Evolutionary conservation across 2,113 vertebrate species (phyloP), one percentile per base, ranked within the genome.

Genomic region (Lethenteron reissneri): DNA sequence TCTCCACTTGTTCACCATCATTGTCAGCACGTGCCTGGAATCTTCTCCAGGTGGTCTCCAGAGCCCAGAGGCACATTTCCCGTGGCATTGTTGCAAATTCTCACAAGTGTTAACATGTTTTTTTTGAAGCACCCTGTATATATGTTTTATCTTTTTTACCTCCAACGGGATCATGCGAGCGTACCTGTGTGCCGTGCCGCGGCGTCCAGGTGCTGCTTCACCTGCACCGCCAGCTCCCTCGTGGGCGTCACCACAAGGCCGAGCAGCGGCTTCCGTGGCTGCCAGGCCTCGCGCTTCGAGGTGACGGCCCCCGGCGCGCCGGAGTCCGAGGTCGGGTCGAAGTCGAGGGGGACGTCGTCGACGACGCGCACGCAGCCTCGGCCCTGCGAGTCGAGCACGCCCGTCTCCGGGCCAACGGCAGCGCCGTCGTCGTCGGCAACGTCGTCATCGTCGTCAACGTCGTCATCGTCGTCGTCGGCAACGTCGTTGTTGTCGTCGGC

Each of bases 131-230:
- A 25, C 2, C 15, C 11, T 56, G 58, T 25, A 25, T 4, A 25
- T 25, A 25, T 1, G 25, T 25, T 25, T 25, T 25, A 25, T 25
- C 25, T 25, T 25, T 25, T 25, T 25, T 25, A 25, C 25, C 25
- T 25, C 25, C 25, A 56, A 25, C 17, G 56, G 9, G 71, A 41
- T 71, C 21, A 9, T 10, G 57, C 57, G 69, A 56, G 15, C 72
- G 11, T 78, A 95, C 94, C 87, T 77, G 90, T 89, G 79, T 89
- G 95, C 77, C 78, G 85, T 11, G 89, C 81, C 6, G 86, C 83
- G 13, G 91, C 90, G 73, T 97, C 94, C 58, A 97, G 84, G 72
- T 97, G 91, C 72, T 97, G 88, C 69, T 90, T 95, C 73, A 99
- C 89, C 80, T 96, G 92, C 58, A 97, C 82, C 6, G 94, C 94